Percentiles rank a stretch among this genome's conserved stretches.
Conservation (phyloP, 2,888 invertebrate genomes). For the Gortyna flavago region DNA sequence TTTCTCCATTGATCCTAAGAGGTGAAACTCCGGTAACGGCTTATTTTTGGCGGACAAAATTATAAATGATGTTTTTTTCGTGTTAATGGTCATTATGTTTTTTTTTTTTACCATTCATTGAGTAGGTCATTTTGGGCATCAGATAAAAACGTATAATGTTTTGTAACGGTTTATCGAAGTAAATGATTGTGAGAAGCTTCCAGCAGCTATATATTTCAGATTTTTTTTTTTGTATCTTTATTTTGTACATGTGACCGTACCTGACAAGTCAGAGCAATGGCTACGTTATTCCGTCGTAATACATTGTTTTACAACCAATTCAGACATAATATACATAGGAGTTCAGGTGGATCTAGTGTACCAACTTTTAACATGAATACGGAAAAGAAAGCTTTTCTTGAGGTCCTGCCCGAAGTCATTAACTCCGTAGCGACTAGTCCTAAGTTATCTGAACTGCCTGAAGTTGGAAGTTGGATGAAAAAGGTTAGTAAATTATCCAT, state of each 20-base stretch:
- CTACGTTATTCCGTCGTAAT: constrained; percentile 14
- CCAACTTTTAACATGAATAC: constrained; percentile 24
- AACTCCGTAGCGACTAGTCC: constrained; percentile 36
- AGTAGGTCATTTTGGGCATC: too few relatives aligned
- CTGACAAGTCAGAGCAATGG: constrained; percentile 16
- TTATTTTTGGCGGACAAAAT: too few relatives aligned
- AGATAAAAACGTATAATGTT: too few relatives aligned
- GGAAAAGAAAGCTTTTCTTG: constrained; percentile 38
- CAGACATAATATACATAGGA: constrained; percentile 19
- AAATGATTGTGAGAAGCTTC: not conserved
- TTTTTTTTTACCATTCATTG: too few relatives aligned
- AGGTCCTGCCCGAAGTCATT: constrained; percentile 40
- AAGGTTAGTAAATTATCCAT: constrained; percentile 27
- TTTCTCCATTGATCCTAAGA: too few relatives aligned
- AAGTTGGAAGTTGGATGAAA: constrained; percentile 43
- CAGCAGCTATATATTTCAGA: not conserved
- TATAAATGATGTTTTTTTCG: too few relatives aligned
- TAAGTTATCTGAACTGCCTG: constrained; percentile 37
- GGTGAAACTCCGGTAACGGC: too few relatives aligned
- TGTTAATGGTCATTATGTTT: too few relatives aligned
- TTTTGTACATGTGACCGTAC: not conserved
- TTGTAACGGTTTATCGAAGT: too few relatives aligned
- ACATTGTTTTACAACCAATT: constrained; percentile 19
- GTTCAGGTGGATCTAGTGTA: not conserved
- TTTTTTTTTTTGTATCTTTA: not conserved